Conservation (phyloP, 2,797 vertebrate species). For the Nothura maculosa region DNA sequence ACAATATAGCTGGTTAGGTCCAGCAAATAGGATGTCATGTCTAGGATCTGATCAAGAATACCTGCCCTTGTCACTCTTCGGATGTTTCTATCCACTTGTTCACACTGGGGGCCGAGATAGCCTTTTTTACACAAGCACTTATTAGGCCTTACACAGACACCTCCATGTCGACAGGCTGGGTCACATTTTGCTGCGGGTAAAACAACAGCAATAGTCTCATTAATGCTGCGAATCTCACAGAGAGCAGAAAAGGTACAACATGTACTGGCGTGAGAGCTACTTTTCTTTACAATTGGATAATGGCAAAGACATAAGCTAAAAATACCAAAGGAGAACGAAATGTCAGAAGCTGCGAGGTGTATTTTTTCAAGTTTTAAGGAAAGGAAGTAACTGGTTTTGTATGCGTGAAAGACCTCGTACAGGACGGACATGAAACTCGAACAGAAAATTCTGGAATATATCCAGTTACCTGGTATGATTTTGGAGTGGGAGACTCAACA, state of each 20-base stretch:
- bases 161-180: slow-evolving; percentile 93
- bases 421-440: neutral
- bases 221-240: neutral
- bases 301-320: neutral
- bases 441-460: neutral
- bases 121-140: slow-evolving; percentile 98
- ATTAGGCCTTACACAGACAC: slow-evolving; percentile 94
- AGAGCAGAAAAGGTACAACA: neutral
- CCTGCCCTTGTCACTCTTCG: slow-evolving; percentile 91
- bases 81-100: slow-evolving; percentile 93
- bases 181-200: slow-evolving; percentile 92
- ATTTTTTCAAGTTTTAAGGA: neutral
- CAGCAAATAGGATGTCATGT: slow-evolving; percentile 98
- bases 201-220: neutral
- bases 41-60: slow-evolving; percentile 98
- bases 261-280: neutral
- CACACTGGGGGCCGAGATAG: slow-evolving; percentile 93
- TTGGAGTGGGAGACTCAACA: neutral
- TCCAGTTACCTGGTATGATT: neutral
- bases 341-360: accelerated
- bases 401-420: neutral
- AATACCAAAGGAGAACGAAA: neutral
- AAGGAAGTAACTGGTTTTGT: neutral
- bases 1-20: slow-evolving; percentile 98
- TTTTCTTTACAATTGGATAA: neutral